Base-by-base conservation (phyloP, 2,888 invertebrate genomes). In the Xylophagus ater region DNA sequence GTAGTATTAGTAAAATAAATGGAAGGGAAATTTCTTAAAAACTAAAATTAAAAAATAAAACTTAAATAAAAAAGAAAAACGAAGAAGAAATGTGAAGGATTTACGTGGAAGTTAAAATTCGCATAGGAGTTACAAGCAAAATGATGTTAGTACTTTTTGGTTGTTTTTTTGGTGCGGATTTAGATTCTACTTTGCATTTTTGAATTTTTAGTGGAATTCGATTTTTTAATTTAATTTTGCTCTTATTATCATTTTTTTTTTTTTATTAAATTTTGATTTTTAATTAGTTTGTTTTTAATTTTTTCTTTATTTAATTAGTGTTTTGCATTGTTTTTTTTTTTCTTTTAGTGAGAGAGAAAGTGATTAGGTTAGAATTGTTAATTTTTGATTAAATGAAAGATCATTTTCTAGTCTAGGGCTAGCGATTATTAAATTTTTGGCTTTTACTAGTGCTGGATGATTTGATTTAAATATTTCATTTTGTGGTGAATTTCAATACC, bases 401-500 rank as follows among this genome's bases (percentile, higher is more conserved):
- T 28, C 28, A 26, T 31, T 33, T 31, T 38, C 38, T 42, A 42
- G 37, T 42, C 39, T 39, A 39, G 32, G 38, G 34, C 42, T 42
- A 38, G 33, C 32, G 38, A 18, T 20, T 21, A 19, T 19, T 21
- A 19, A 18, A 37, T 17, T 34, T 38, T 37, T 36, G 24, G n/a
- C 17, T 13, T 9, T 35, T 25, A n/a, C n/a, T n/a, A n/a, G n/a
- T n/a, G n/a, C n/a, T n/a, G n/a, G n/a, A n/a, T 23, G 23, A 23
- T 23, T n/a, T n/a, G 23, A 23, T 23, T 23, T 23, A 23, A 23
- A 4, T 23, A 23, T 23, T 40, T 18, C 36, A 44, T 35, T 34
- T 44, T 41, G 35, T n/a, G n/a, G n/a, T n/a, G n/a, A n/a, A n/a
- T 29, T 49, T 53, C 45, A 62, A 53, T 62, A 62, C 62, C 62